Evolutionary conservation across 2,888 invertebrate genomes (phyloP).

Genomic region (Cheilosia pagana): DNA sequence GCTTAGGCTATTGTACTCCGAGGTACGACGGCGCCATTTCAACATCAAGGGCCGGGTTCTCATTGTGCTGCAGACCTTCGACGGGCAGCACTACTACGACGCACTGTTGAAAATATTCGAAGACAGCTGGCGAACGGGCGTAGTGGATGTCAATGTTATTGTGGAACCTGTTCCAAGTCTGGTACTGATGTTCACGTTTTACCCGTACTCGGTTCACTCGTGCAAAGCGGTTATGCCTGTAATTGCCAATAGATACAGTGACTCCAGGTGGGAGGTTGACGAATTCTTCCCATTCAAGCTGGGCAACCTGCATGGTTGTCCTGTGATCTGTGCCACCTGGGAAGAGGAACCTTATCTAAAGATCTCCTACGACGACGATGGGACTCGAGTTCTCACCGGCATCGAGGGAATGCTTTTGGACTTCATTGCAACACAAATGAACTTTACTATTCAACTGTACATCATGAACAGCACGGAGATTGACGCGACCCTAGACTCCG

Average conservation of each 20-base stretch:
- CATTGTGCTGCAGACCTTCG: conserved; percentile 75
- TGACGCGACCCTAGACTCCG: conserved; percentile 76
- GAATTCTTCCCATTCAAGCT: conserved; percentile 76
- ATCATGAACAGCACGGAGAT: conserved; percentile 77
- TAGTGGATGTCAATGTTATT: conserved; percentile 75
- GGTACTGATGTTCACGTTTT: conserved; percentile 78
- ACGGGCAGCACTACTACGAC: conserved; percentile 70
- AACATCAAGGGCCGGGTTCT: conserved; percentile 74
- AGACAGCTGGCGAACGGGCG: conserved; percentile 67
- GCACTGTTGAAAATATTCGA: conserved; percentile 72
- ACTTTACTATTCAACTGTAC: conserved; percentile 77
- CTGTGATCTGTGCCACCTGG: conserved; percentile 79
- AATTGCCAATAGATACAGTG: conserved; percentile 77
- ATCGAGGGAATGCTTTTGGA: conserved; percentile 79
- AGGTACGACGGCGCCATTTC: conserved; percentile 65
- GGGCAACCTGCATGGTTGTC: conserved; percentile 78
- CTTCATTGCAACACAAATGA: conserved; percentile 77
- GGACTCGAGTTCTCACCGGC: conserved; percentile 9
- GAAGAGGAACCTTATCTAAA: conserved; percentile 79
- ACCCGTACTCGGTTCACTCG: conserved; percentile 76
- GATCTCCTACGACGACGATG: conserved; percentile 8
- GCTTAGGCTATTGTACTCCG: conserved; percentile 40
- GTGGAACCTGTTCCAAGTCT: conserved; percentile 73
- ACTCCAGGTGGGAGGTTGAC: conserved; percentile 69
- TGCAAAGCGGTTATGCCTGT: conserved; percentile 76